Evolutionary conservation across 2,888 invertebrate species (phyloP).

Genomic region (Unio pictorum): DNA sequence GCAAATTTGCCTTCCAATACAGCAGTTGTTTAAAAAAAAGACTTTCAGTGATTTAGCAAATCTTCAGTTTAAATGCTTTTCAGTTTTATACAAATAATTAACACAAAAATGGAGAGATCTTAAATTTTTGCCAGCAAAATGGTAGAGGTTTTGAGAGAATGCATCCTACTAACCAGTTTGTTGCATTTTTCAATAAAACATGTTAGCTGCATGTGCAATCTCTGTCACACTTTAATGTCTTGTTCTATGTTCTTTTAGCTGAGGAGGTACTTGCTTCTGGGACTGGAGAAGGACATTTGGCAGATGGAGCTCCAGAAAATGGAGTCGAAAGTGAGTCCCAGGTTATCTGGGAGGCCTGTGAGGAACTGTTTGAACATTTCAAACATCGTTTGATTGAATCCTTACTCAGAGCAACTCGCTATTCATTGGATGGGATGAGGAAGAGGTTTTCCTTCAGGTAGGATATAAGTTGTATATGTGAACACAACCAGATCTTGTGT

Average conservation of each 20-base stretch:
- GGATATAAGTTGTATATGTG: neutral
- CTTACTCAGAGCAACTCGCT: constrained; percentile 82
- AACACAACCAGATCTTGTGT: neutral
- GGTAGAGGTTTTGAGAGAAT: no score
- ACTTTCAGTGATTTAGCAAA: no score
- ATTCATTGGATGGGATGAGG: constrained; percentile 82
- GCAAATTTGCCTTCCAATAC: no score
- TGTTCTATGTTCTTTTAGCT: constrained; percentile 14
- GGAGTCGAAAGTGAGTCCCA: constrained; percentile 36
- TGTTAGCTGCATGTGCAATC: no score
- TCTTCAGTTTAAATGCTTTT: no score
- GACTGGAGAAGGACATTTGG: constrained; percentile 1
- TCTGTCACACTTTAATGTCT: no score
- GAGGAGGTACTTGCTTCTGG: constrained; percentile 14
- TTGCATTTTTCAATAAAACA: no score
- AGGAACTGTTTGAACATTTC: constrained; percentile 86
- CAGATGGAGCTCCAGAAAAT: constrained; percentile 17
- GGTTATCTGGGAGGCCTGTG: constrained; percentile 79
- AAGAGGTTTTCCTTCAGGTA: constrained; percentile 76
- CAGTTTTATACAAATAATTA: no score
- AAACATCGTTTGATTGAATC: constrained; percentile 83
- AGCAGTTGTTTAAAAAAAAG: no score
- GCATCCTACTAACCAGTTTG: no score
- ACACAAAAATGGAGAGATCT: no score
- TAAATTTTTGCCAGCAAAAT: no score